Evolutionary conservation across 2,113 vertebrate genomes (phyloP).

Genomic region (Bos taurus): DNA sequence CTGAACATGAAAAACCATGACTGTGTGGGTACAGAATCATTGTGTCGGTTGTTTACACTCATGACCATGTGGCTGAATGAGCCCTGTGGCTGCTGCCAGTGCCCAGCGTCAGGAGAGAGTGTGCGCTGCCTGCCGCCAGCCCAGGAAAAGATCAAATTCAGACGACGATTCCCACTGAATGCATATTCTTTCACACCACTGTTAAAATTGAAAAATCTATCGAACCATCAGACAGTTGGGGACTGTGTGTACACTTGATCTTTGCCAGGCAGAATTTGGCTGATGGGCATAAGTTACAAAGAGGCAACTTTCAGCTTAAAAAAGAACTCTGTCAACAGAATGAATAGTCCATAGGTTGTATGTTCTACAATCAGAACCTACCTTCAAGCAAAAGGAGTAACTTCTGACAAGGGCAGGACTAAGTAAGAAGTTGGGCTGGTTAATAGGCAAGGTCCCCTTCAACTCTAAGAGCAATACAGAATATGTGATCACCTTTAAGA

Average conservation of each 20-base stretch:
- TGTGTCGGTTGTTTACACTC: not conserved
- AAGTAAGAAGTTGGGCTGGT: not conserved
- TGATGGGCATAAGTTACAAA: not conserved
- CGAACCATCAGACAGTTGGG: not conserved
- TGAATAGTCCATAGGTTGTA: not conserved
- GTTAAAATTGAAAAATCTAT: not conserved
- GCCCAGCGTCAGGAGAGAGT: not conserved
- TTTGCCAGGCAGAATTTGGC: not conserved
- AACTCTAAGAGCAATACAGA: not conserved
- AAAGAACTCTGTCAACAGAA: not conserved
- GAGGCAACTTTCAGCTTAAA: not conserved
- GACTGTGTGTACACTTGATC: not conserved
- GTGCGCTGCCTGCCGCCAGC: not conserved
- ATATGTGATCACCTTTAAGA: not conserved
- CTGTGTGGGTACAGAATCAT: not conserved
- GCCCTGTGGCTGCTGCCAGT: not conserved
- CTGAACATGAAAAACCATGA: not conserved
- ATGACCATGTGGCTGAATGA: too few relatives aligned
- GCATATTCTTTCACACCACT: not conserved
- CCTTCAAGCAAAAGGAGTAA: not conserved
- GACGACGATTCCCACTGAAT: not conserved
- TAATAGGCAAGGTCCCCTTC: not conserved
- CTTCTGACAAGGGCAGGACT: not conserved
- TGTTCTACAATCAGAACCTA: not conserved
- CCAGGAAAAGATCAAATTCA: not conserved